Conservation (phyloP, 1,140 invertebrate genomes). For the Aphis gossypii region DNA sequence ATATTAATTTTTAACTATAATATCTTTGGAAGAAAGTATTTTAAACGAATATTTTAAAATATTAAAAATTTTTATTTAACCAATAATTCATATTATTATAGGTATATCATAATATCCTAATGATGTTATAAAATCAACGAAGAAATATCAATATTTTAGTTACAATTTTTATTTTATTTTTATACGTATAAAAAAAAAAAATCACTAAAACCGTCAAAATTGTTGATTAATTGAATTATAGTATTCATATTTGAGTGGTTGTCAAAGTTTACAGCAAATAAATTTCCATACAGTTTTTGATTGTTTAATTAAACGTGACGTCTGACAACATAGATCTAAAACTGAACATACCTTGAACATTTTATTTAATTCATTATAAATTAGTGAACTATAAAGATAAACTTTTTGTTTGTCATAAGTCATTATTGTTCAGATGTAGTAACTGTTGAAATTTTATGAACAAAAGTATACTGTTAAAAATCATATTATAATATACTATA, state of each 20-base stretch:
- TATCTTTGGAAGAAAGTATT: background rate
- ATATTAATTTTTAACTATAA: background rate
- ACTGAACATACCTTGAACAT: slow-evolving; percentile 16
- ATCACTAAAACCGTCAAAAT: background rate
- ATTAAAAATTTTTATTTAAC: background rate
- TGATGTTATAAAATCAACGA: background rate
- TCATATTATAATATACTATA: too few relatives aligned
- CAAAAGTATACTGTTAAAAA: too few relatives aligned
- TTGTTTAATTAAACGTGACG: slow-evolving; percentile 29
- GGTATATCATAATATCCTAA: background rate
- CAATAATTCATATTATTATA: background rate
- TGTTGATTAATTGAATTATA: background rate
- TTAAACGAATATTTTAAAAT: background rate
- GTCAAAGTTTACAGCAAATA: slow-evolving; percentile 17
- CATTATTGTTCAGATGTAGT: background rate
- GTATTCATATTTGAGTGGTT: background rate
- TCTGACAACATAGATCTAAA: background rate
- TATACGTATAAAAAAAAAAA: background rate
- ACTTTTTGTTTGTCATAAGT: background rate
- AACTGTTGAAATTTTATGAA: background rate
- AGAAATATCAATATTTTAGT: background rate
- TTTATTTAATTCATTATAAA: slow-evolving; percentile 13
- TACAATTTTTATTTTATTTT: background rate
- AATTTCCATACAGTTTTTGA: background rate
- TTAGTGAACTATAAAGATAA: background rate